These are phyloP conservation scores for Oncorhynchus mykiss DNA, from an alignment of 2,113 vertebrate species.

Conservation along the genomic window DNA sequence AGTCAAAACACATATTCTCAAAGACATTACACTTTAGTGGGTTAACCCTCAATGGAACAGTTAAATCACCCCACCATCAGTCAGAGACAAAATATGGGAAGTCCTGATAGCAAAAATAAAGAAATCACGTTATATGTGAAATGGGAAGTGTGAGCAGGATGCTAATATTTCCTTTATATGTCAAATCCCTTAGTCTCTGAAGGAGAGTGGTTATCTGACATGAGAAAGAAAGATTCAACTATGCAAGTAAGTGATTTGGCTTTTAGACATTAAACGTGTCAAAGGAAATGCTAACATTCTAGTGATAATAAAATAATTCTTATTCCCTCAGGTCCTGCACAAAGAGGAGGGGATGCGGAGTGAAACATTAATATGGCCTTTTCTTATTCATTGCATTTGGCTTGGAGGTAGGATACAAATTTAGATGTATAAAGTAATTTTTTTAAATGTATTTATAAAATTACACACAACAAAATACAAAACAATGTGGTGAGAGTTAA, in stretches of 20 bases:
- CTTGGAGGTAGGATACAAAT: slow-evolving; percentile 25
- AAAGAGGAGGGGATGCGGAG: slow-evolving; percentile 41
- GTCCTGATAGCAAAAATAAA: not conserved
- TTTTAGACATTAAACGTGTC: not conserved
- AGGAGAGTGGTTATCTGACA: not conserved
- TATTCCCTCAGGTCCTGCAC: slow-evolving; percentile 3
- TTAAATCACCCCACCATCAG: too few species aligned
- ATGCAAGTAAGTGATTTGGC: not conserved
- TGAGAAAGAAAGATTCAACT: not conserved
- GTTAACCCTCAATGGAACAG: too few species aligned
- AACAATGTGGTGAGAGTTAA: too few species aligned
- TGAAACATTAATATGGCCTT: not conserved
- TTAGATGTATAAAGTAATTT: too few species aligned
- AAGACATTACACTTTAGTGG: too few species aligned
- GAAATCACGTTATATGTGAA: not conserved
- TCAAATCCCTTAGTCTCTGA: not conserved
- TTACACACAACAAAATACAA: too few species aligned
- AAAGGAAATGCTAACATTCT: too few species aligned
- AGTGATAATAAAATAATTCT: not conserved
- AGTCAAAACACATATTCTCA: too few species aligned
- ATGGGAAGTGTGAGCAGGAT: not conserved
- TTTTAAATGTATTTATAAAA: too few species aligned
- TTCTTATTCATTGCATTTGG: slow-evolving; percentile 34
- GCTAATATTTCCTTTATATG: not conserved
- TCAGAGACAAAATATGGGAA: not conserved